Conservation (phyloP, 2,113 vertebrate genomes). For the Verasper variegatus region DNA sequence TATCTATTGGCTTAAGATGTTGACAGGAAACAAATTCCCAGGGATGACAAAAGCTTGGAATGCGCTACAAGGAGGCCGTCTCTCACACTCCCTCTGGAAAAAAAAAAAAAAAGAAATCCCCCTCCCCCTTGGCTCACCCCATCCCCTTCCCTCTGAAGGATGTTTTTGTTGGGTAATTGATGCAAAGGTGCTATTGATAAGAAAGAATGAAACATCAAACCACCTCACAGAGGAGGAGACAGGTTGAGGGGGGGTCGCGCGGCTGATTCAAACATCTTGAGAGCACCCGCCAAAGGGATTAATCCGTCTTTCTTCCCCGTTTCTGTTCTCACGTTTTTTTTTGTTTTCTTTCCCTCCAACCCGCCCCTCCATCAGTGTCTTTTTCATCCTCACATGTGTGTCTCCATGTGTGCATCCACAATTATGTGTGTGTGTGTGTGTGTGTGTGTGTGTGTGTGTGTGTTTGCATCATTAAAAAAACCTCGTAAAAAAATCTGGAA, state of each 20-base stretch:
- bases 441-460: constrained; percentile 51
- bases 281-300: constrained; percentile 77
- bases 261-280: constrained; percentile 65
- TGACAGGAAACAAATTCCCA: constrained; percentile 81
- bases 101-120: constrained; percentile 1
- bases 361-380: constrained; percentile 62
- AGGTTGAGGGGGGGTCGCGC: constrained; percentile 19
- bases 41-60: constrained; percentile 80
- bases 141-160: constrained; percentile 65
- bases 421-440: constrained; percentile 11
- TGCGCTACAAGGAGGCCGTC: constrained; percentile 74
- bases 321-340: constrained; percentile 79
- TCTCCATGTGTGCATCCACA: not conserved
- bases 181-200: constrained; percentile 81
- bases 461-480: constrained; percentile 21
- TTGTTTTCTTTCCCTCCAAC: constrained; percentile 67
- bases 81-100: constrained; percentile 68
- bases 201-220: constrained; percentile 80
- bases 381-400: constrained; percentile 45
- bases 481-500: constrained; percentile 24
- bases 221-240: constrained; percentile 63
- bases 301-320: constrained; percentile 75
- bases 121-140: constrained; percentile 43
- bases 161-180: constrained; percentile 81
- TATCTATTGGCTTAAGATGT: constrained; percentile 77